Percentiles rank a stretch among this genome's conserved stretches.
Conservation (phyloP, 2,888 invertebrate species). For the Crematogaster levior region DNA sequence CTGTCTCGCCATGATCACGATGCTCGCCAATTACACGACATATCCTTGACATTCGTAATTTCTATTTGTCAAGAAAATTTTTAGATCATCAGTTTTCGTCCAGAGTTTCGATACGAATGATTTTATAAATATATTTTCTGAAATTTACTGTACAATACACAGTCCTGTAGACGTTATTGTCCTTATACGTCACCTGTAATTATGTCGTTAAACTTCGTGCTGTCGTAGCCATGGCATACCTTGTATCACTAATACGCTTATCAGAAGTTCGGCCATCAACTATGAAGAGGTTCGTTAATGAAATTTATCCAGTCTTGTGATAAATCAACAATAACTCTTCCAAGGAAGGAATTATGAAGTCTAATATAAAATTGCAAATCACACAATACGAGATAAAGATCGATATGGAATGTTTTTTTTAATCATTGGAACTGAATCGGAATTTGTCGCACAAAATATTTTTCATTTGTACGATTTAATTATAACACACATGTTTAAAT, state of each 20-base stretch:
- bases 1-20: not conserved
- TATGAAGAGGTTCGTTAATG: conserved; percentile 35
- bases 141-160: not conserved
- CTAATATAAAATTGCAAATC: conserved; percentile 3
- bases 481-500: not conserved
- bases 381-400: not conserved
- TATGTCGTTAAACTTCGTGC: conserved; percentile 66
- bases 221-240: conserved; percentile 47
- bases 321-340: conserved; percentile 14
- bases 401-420: too few species aligned
- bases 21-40: not conserved
- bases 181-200: conserved; percentile 57
- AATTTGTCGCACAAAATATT: not conserved
- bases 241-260: conserved; percentile 48
- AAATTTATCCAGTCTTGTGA: conserved; percentile 48
- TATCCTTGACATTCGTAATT: not conserved
- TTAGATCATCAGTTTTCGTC: not conserved
- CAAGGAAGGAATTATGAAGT: not conserved
- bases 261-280: conserved; percentile 45
- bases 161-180: not conserved
- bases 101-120: not conserved
- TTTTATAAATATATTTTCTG: not conserved
- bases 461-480: not conserved
- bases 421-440: not conserved
- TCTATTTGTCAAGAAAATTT: not conserved